Percentiles rank a stretch among this genome's conserved stretches.
phyloP scores from a whole-genome alignment of 2,888 invertebrate species.

The Agrochola lota region DNA sequence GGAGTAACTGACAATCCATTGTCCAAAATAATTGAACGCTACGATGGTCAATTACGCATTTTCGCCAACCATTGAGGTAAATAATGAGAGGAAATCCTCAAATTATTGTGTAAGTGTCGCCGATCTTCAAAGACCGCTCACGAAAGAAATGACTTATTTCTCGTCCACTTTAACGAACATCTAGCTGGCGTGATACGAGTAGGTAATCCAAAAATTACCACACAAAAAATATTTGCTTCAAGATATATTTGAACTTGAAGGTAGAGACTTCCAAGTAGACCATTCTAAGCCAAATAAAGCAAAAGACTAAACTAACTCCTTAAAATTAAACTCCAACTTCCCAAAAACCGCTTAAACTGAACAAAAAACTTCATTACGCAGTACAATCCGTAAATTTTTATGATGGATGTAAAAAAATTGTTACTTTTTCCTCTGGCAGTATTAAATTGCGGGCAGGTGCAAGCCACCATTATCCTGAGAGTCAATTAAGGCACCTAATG shows the following conservation, averaged over 20 bases:
- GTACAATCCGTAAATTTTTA: slow-evolving; percentile 49
- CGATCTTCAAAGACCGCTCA: slow-evolving; percentile 10
- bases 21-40: slow-evolving; percentile 28
- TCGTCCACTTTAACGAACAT: slow-evolving; percentile 1
- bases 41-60: slow-evolving; percentile 26
- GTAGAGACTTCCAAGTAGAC: not conserved
- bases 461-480: slow-evolving; percentile 64
- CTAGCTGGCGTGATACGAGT: not conserved
- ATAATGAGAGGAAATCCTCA: slow-evolving; percentile 32
- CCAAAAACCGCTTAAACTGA: slow-evolving; percentile 1
- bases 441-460: slow-evolving; percentile 70
- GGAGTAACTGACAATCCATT: slow-evolving; percentile 1
- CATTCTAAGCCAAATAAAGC: not conserved
- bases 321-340: slow-evolving; percentile 2
- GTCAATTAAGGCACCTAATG: slow-evolving; percentile 70
- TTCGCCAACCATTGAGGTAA: slow-evolving; percentile 20
- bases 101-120: slow-evolving; percentile 29
- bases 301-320: slow-evolving; percentile 7
- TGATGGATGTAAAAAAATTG: slow-evolving; percentile 49
- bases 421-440: slow-evolving; percentile 48
- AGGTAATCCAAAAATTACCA: not conserved
- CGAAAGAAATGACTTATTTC: slow-evolving; percentile 8
- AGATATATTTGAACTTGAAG: not conserved
- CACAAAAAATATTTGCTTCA: too few species aligned
- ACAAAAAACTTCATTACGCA: slow-evolving; percentile 31